phyloP scores from a whole-genome alignment of 2,797 vertebrate species.

The Hybognathus amarus region DNA sequence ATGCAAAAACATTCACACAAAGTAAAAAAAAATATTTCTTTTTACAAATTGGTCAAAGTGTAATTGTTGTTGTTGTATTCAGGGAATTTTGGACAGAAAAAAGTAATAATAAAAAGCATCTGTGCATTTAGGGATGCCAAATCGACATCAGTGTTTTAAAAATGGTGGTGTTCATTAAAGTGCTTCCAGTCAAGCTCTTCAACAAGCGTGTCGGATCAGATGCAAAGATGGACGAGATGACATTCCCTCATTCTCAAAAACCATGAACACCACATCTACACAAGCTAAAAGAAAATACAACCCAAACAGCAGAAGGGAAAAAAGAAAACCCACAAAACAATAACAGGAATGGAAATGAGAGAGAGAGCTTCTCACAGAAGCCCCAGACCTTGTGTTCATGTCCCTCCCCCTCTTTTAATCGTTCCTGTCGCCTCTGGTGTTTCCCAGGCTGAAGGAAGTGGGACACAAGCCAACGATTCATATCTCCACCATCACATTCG shows the following conservation, averaged over 20 bases:
- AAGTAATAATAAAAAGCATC: not conserved
- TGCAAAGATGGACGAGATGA: not conserved
- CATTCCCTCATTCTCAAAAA: not conserved
- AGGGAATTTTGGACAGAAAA: not conserved
- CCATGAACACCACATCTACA: not conserved
- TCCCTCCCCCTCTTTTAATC: conserved; percentile 10
- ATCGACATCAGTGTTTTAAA: not conserved
- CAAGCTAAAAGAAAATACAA: not conserved
- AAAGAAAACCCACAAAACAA: conserved; percentile 45
- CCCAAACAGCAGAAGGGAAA: not conserved
- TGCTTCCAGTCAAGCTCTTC: not conserved
- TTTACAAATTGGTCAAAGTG: not conserved
- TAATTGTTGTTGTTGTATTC: not conserved
- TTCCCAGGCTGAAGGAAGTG: conserved; percentile 18
- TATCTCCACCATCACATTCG: not conserved
- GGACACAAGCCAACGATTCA: not conserved
- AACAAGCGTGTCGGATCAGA: not conserved
- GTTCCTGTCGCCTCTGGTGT: not conserved
- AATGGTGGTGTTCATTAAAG: not conserved
- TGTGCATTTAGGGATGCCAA: not conserved
- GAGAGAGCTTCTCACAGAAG: conserved; percentile 21
- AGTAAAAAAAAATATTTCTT: no score
- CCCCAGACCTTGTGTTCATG: conserved; percentile 43
- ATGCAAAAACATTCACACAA: no score
- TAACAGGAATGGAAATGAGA: conserved; percentile 49